Evolutionary conservation across 1,140 invertebrate species (phyloP).

Genomic region (Drosophila melanica): DNA sequence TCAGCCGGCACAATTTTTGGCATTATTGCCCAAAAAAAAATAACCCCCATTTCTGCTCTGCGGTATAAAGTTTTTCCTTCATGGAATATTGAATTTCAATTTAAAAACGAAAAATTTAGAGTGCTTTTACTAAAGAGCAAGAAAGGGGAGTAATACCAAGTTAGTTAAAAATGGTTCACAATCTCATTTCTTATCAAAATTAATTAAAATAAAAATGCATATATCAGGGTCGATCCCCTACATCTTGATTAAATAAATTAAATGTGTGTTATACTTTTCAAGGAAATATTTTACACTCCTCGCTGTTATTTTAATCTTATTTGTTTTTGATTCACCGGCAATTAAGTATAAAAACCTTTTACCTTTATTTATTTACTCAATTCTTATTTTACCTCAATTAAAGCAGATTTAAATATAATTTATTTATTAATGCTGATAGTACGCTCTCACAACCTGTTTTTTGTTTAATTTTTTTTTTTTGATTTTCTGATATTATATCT

Average conservation of each 20-base stretch:
- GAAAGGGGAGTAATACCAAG: background rate
- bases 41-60: slow-evolving; percentile 29
- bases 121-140: background rate
- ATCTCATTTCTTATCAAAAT: background rate
- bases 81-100: slow-evolving; percentile 55
- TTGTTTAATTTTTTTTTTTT: slow-evolving; percentile 11
- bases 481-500: slow-evolving; percentile 7
- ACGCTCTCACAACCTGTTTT: background rate
- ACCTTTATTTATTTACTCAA: slow-evolving; percentile 23
- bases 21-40: slow-evolving; percentile 31
- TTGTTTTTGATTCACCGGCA: background rate
- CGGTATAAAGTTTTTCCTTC: slow-evolving; percentile 36
- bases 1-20: slow-evolving; percentile 65
- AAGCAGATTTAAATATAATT: slow-evolving; percentile 64
- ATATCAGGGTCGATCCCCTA: no score
- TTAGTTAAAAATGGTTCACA: background rate
- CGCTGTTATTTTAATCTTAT: background rate
- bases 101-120: slow-evolving; percentile 44
- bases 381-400: slow-evolving; percentile 50
- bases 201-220: background rate
- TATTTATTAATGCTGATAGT: slow-evolving; percentile 59
- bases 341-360: slow-evolving; percentile 20
- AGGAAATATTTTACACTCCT: no score
- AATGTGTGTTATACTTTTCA: no score
- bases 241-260: no score